Conservation (phyloP, 2,113 vertebrate species). For the Ursus arctos region DNA sequence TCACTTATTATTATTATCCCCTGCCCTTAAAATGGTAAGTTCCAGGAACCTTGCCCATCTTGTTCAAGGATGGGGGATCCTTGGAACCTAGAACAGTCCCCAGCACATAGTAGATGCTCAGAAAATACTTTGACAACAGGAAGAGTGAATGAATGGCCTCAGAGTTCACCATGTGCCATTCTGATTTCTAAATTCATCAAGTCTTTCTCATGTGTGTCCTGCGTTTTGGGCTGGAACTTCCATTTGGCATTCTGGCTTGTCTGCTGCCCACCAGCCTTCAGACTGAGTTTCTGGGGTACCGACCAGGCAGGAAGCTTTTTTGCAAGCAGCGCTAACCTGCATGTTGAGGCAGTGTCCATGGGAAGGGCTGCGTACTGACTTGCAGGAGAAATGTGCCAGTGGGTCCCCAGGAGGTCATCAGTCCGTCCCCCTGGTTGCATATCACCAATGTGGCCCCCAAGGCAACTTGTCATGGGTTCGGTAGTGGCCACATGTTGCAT, state of each 20-base stretch:
- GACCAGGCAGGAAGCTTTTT: not conserved
- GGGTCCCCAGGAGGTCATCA: not conserved
- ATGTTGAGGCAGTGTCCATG: not conserved
- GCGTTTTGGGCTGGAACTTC: not conserved
- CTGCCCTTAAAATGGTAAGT: not conserved
- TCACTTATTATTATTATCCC: not conserved
- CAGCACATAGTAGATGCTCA: not conserved
- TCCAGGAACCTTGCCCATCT: not conserved
- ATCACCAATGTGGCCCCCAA: fast-evolving
- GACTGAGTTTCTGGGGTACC: not conserved
- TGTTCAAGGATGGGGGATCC: not conserved
- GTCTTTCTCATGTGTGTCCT: not conserved
- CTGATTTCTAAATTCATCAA: not conserved
- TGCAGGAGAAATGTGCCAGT: not conserved
- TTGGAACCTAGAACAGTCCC: not conserved
- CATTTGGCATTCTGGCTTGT: not conserved
- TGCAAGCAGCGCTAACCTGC: not conserved
- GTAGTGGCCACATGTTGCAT: not conserved
- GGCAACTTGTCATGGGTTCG: not conserved
- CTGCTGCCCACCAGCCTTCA: not conserved
- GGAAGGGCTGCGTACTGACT: not conserved
- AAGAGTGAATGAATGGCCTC: not conserved
- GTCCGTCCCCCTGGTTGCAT: not conserved
- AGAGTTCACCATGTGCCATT: not conserved
- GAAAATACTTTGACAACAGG: not conserved